phyloP scores from a whole-genome alignment of 2,888 invertebrate species.

The Caenorhabditis panamensis region DNA sequence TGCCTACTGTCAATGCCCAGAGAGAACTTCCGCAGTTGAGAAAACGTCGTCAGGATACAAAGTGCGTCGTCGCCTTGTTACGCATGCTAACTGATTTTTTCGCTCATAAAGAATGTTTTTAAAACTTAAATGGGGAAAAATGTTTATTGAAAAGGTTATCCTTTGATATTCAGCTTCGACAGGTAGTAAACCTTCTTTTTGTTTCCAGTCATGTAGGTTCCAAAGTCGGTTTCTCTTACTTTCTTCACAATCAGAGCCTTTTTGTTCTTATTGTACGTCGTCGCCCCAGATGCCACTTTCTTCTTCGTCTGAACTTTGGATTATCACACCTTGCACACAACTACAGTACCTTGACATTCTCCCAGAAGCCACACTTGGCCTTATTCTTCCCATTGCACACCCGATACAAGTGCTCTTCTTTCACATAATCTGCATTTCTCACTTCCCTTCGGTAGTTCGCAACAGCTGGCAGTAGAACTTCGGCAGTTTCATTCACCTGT shows the following conservation, averaged over 20 bases:
- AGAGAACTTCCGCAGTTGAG: constrained; percentile 42
- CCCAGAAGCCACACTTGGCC: constrained; percentile 36
- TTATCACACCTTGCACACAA: background rate
- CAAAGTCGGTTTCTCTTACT: constrained; percentile 28
- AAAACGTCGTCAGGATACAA: constrained; percentile 48
- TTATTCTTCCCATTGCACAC: constrained; percentile 42
- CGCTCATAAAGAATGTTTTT: too few species aligned
- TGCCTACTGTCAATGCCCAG: constrained; percentile 60
- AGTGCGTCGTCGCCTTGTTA: constrained; percentile 48
- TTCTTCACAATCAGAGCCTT: constrained; percentile 41
- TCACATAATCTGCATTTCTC: background rate
- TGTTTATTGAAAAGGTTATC: too few species aligned
- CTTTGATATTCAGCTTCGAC: too few species aligned
- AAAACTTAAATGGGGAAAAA: too few species aligned
- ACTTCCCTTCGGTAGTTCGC: constrained; percentile 29
- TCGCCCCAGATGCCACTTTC: constrained; percentile 38
- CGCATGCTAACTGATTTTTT: too few species aligned
- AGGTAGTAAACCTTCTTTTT: too few species aligned
- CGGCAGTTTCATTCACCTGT: constrained; percentile 23
- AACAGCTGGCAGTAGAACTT: constrained; percentile 8
- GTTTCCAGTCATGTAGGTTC: constrained; percentile 37
- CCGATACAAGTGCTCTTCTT: constrained; percentile 19
- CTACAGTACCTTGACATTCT: constrained; percentile 25
- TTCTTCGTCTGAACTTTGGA: background rate
- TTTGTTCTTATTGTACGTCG: constrained; percentile 46